Conservation (phyloP, 1,140 invertebrate genomes). For the Drosophila kepulauana region DNA sequence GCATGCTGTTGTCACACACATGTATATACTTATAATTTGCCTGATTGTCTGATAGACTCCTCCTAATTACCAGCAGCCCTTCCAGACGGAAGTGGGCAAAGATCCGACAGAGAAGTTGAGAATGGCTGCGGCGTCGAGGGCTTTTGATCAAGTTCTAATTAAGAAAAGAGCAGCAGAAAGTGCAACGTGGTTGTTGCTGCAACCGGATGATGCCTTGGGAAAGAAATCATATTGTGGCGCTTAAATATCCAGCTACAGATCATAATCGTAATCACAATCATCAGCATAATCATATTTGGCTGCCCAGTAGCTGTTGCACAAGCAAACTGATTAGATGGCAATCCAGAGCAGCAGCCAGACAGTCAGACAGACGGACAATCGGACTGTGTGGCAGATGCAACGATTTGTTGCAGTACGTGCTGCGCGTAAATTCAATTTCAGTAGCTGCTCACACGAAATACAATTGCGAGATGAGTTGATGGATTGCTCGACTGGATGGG, state of each 20-base stretch:
- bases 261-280: conserved; percentile 51
- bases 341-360: conserved; percentile 8
- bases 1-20: conserved; percentile 11
- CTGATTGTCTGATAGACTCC: conserved; percentile 9
- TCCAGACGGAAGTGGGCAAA: conserved; percentile 31
- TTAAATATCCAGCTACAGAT: conserved; percentile 48
- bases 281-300: conserved; percentile 32
- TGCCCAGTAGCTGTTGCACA: conserved; percentile 61
- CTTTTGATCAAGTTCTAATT: conserved; percentile 56
- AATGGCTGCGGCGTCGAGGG: conserved; percentile 14
- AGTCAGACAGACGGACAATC: not conserved
- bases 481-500: conserved; percentile 37
- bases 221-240: conserved; percentile 63
- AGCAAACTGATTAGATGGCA: conserved; percentile 67
- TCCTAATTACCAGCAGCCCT: conserved; percentile 28
- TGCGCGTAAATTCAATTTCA: conserved; percentile 83
- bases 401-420: conserved; percentile 78
- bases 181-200: not conserved
- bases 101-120: conserved; percentile 3
- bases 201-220: conserved; percentile 22
- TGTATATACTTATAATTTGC: not conserved
- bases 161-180: conserved; percentile 32
- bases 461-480: conserved; percentile 36
- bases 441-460: conserved; percentile 65
- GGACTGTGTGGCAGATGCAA: conserved; percentile 44